These are phyloP conservation scores for Streblospio benedicti DNA, from an alignment of 1,140 invertebrate genomes.

Conservation along the genomic window DNA sequence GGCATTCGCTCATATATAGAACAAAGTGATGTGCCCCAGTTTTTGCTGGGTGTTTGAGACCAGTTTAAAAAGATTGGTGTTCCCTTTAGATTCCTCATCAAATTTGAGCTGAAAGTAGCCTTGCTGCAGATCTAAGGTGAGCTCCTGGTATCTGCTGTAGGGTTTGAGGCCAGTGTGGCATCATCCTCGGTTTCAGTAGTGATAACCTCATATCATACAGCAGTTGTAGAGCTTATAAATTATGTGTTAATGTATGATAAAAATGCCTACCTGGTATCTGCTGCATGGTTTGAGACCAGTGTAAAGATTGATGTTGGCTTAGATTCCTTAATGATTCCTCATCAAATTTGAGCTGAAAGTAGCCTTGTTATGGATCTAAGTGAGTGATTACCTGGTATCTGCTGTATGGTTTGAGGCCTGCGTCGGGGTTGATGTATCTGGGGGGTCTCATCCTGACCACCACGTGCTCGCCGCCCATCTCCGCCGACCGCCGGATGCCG, in stretches of 20 bases:
- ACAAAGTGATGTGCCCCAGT: too few species aligned
- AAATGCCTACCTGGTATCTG: too few species aligned
- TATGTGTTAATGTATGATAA: too few species aligned
- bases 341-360: neutral
- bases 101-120: neutral
- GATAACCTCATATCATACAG: too few species aligned
- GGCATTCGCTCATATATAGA: too few species aligned
- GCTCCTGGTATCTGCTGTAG: conserved; percentile 51
- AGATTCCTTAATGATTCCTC: neutral
- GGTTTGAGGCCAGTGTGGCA: conserved; percentile 59
- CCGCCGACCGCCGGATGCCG: conserved; percentile 61
- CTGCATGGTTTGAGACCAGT: too few species aligned
- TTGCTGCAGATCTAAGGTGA: neutral
- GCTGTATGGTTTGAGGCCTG: conserved; percentile 61
- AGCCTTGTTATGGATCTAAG: neutral
- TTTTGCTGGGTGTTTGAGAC: too few species aligned
- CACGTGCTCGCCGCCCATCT: conserved; percentile 61
- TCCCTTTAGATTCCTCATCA: neutral
- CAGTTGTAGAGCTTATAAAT: too few species aligned
- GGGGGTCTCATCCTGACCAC: conserved; percentile 59
- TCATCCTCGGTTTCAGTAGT: too few species aligned
- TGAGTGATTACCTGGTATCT: conserved; percentile 16
- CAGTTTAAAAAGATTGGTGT: neutral
- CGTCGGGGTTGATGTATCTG: conserved; percentile 58
- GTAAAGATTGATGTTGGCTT: neutral